phyloP scores from a whole-genome alignment of 2,113 vertebrate genomes.

The Puntigrus tetrazona region DNA sequence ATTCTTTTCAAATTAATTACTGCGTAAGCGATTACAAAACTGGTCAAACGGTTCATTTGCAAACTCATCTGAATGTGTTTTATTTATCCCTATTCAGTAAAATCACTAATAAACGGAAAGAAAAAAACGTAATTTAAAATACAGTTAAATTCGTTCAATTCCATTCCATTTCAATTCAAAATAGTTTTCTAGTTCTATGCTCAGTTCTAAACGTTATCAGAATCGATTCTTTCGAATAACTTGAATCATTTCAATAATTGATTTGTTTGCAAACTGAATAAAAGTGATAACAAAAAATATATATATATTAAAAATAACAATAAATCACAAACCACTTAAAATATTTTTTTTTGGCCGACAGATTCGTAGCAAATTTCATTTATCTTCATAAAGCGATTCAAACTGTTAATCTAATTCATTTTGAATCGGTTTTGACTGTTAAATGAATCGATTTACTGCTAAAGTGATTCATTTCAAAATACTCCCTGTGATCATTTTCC shows the following conservation, averaged over 20 bases:
- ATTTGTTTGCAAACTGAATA: not conserved
- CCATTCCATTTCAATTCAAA: too few species aligned
- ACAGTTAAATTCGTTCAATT: too few species aligned
- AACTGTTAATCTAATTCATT: not conserved
- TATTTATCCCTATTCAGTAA: not conserved
- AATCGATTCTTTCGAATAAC: not conserved
- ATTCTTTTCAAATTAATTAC: too few species aligned
- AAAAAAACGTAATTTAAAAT: too few species aligned
- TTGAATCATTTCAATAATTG: not conserved
- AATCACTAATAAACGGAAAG: not conserved
- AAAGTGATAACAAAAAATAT: not conserved
- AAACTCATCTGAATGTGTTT: not conserved
- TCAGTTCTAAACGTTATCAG: too few species aligned
- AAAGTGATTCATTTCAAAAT: not conserved
- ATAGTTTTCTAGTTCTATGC: too few species aligned
- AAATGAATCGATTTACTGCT: not conserved
- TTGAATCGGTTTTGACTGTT: not conserved
- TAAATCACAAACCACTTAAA: too few species aligned
- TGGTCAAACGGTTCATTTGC: not conserved
- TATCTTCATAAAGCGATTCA: too few species aligned
- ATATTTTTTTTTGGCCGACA: too few species aligned
- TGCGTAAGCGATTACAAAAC: not conserved
- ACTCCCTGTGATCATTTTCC: not conserved
- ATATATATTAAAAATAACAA: too few species aligned
- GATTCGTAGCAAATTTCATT: too few species aligned